phyloP scores from a whole-genome alignment of 2,888 invertebrate genomes.

The Amaurobius ferox region DNA sequence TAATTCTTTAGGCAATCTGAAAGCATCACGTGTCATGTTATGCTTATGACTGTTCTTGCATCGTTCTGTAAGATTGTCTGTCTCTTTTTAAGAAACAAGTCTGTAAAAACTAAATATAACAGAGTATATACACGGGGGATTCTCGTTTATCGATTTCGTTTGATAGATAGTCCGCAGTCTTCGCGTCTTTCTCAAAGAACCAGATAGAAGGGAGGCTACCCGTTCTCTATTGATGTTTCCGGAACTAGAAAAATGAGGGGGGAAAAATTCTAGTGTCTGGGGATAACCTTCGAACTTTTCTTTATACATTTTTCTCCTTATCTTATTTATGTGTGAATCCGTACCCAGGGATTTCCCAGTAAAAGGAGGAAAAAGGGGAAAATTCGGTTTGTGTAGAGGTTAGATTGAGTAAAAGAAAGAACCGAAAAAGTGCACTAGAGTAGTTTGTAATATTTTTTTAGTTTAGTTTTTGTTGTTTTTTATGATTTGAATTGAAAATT shows the following conservation, averaged over 20 bases:
- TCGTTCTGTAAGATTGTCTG: too few relatives aligned
- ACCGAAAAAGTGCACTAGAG: too few relatives aligned
- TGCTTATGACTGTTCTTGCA: too few relatives aligned
- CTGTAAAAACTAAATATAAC: not conserved
- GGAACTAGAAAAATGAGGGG: not conserved
- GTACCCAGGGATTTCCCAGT: not conserved
- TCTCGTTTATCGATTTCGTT: not conserved
- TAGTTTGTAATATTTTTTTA: too few relatives aligned
- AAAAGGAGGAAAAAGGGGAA: not conserved
- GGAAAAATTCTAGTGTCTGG: not conserved
- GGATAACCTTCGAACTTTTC: conserved; percentile 3
- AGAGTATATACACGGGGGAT: not conserved
- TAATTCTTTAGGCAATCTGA: too few relatives aligned
- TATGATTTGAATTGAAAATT: too few relatives aligned
- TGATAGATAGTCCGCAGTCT: not conserved
- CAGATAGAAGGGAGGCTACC: not conserved
- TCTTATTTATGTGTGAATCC: not conserved
- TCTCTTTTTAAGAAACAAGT: not conserved
- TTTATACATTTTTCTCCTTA: conserved; percentile 1
- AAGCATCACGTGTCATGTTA: too few relatives aligned
- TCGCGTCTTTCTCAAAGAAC: not conserved
- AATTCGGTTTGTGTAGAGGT: not conserved
- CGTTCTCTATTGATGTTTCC: not conserved
- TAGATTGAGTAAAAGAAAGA: not conserved
- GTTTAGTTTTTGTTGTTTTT: too few relatives aligned